A percentile compares a stretch with the other conserved stretches of the same genome.
These are phyloP conservation scores for Leucophora obtusa DNA, from an alignment of 2,888 invertebrate genomes.

Conservation along the genomic window DNA sequence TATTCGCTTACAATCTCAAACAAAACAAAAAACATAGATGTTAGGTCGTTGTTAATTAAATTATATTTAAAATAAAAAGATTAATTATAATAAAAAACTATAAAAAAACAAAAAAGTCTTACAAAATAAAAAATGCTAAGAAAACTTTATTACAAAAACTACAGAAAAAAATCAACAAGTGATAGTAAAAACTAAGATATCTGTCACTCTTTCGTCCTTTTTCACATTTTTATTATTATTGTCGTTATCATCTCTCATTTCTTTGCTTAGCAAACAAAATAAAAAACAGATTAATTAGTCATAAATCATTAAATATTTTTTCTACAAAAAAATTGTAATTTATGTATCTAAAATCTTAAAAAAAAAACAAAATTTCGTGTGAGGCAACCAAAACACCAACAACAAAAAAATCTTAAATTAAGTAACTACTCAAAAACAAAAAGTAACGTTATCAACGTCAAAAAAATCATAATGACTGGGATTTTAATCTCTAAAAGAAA, in stretches of 20 bases:
- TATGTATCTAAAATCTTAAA: slow-evolving; percentile 50
- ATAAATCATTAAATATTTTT: slow-evolving; percentile 62
- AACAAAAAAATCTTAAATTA: slow-evolving; percentile 57
- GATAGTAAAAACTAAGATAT: slow-evolving; percentile 62
- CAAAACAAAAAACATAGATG: slow-evolving; percentile 66
- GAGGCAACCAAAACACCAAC: slow-evolving; percentile 63
- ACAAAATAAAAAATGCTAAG: slow-evolving; percentile 57
- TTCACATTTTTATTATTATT: slow-evolving; percentile 50
- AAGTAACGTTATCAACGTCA: slow-evolving; percentile 52
- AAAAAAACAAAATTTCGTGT: slow-evolving; percentile 54
- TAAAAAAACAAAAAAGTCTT: slow-evolving; percentile 61
- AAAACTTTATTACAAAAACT: slow-evolving; percentile 64
- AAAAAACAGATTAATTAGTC: slow-evolving; percentile 62
- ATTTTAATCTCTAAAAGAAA: slow-evolving; percentile 60
- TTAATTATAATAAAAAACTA: slow-evolving; percentile 66
- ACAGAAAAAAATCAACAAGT: slow-evolving; percentile 58
- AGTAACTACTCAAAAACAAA: slow-evolving; percentile 54
- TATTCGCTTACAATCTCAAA: slow-evolving; percentile 71
- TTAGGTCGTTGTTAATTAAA: slow-evolving; percentile 74
- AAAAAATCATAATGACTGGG: slow-evolving; percentile 57
- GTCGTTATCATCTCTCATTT: slow-evolving; percentile 62
- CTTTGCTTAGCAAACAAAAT: slow-evolving; percentile 63
- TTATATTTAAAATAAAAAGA: slow-evolving; percentile 72
- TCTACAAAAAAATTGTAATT: slow-evolving; percentile 60
- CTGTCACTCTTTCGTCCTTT: slow-evolving; percentile 62